phyloP scores from a whole-genome alignment of 1,140 invertebrate genomes.

The Drosophila simulans region DNA sequence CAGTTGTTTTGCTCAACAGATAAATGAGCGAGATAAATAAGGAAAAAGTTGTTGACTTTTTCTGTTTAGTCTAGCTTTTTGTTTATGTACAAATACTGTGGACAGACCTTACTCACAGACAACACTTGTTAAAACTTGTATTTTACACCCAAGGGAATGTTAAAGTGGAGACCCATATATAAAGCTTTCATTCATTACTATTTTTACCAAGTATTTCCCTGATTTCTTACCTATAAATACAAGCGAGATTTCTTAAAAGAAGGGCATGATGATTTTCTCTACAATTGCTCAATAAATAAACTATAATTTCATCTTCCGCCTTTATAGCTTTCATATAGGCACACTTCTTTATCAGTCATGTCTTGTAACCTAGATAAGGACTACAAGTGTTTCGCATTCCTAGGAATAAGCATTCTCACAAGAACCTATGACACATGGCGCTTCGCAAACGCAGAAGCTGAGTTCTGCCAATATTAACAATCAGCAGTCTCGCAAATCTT shows the following conservation, averaged over 20 bases:
- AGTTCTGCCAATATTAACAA: conserved; percentile 3
- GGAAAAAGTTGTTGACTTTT: conserved; percentile 25
- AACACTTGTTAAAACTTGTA: neutral
- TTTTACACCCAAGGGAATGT: neutral
- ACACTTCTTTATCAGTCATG: conserved; percentile 19
- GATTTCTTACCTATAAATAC: too few relatives aligned
- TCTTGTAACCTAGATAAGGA: conserved; percentile 22
- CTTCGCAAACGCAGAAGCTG: conserved; percentile 2
- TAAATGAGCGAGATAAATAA: conserved; percentile 22
- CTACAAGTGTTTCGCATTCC: conserved; percentile 30
- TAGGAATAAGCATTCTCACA: neutral
- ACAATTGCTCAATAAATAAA: too few relatives aligned
- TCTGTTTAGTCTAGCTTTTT: conserved; percentile 6
- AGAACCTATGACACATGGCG: neutral
- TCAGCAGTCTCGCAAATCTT: conserved; percentile 1
- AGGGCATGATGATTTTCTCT: too few relatives aligned
- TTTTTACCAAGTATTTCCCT: too few relatives aligned
- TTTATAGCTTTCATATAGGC: neutral
- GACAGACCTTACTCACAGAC: neutral
- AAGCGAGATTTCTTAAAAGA: too few relatives aligned
- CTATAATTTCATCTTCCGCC: too few relatives aligned
- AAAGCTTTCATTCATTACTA: neutral
- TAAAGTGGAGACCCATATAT: neutral
- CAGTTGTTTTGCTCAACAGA: conserved; percentile 30
- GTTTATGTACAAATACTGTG: conserved; percentile 1